Base-by-base conservation (phyloP, 53 echinoderm and acorn worm species). In the Stichopus horrens region DNA sequence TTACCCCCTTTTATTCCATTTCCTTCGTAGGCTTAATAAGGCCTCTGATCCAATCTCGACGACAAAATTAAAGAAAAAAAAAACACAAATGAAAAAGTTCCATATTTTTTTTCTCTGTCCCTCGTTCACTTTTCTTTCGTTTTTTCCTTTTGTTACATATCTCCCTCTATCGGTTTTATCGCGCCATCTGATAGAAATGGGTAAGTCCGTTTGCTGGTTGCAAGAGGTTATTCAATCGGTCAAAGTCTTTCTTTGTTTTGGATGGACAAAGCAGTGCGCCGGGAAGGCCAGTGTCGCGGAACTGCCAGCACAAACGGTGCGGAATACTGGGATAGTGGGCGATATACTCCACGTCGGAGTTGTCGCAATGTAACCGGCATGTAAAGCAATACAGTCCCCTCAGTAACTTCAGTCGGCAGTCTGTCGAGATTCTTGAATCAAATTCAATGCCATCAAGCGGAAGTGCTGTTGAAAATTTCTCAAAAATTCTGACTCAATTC, bases 181-280 rank as follows among this genome's bases (percentile, higher is more conserved):
- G 54, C 54, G 79, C 53, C 55, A 54, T 54, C 21, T 53, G 7
- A 54, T 53, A 19, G 20, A 63, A 8, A 63, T 16, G 63, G 63
- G 63, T 7, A 74, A 37, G 79, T 53, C 54, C 54, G 9, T 79
- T 23, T 79, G 79, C 8, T 53, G 10, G 18, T 54, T 79, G 14
- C 55, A 55, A 23, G 53, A 52, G 55, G 55, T 79, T 79, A 79
- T 19, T 55, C 79, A 79, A 79, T 53, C 79, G 79, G 79, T 18
- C 79, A 79, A 79, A 55, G 19, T 79, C n/a, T n/a, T 79, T 55
- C 55, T 79, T 55, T 53, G 53, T 14, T 79, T 53, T 19, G 52
- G 54, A 5, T 55, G 79, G 79, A 79, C 79, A 79, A 79, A 79
- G 79, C 63, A 10, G 63, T 13, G 63, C 10, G 37, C 2, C 0